Percentiles rank a stretch among this genome's conserved stretches.
Conservation (phyloP, 2,797 vertebrate species). For the Amniataba percoides region DNA sequence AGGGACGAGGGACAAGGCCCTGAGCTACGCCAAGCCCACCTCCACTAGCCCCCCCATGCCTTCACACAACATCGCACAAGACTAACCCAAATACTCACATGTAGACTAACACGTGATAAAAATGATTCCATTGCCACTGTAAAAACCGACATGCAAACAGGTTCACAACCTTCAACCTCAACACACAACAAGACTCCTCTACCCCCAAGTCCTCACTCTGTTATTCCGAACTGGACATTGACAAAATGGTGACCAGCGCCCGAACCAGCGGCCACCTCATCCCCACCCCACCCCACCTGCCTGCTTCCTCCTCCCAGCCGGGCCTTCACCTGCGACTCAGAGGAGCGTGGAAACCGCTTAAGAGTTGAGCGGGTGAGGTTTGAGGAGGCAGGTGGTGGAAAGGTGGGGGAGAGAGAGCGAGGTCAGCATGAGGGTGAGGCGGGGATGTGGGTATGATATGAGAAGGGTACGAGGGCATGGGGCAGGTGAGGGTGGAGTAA, state of each 20-base stretch:
- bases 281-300: background rate
- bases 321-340: conserved; percentile 35
- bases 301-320: conserved; percentile 48
- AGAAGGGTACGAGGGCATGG: conserved; percentile 44
- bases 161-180: conserved; percentile 73
- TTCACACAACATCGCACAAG: conserved; percentile 54
- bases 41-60: conserved; percentile 46
- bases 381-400: conserved; percentile 16
- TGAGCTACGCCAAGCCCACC: conserved; percentile 67
- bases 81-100: conserved; percentile 66
- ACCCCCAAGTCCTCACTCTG: conserved; percentile 59
- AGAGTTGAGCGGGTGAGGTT: conserved; percentile 35
- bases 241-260: conserved; percentile 64
- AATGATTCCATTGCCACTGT: conserved; percentile 48
- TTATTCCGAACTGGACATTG: conserved; percentile 71
- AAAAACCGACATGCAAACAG: conserved; percentile 57
- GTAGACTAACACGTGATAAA: conserved; percentile 57
- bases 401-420: background rate
- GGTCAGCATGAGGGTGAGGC: conserved; percentile 42
- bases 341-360: conserved; percentile 44
- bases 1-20: conserved; percentile 71
- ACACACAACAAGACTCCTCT: conserved; percentile 72
- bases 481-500: conserved; percentile 57
- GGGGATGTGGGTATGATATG: conserved; percentile 54
- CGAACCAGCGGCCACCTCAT: conserved; percentile 48